Base-by-base conservation (phyloP, 1,140 invertebrate genomes). In the Drosophila melanogaster region DNA sequence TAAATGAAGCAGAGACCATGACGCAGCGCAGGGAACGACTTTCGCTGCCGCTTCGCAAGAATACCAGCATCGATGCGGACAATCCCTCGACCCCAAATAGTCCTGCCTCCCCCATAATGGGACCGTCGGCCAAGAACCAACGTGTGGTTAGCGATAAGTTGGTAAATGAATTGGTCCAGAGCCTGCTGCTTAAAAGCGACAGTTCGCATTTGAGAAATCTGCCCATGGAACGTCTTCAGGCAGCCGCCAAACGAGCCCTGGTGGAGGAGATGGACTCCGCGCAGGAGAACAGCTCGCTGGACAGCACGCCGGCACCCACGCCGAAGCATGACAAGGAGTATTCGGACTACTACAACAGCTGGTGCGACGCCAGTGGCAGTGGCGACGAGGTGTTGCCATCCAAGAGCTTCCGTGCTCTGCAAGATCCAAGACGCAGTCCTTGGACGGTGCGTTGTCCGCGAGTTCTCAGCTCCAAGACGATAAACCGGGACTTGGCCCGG, bases 261-360 rank as follows among this genome's bases (percentile, higher is more conserved):
- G 93, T 93, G 79, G 93, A 94, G 83, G 90, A 93, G 61, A 89
- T 93, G 70, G 91, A 80, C 49, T 90, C 92, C 8, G 44, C 72
- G 15, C 55, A 84, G 41, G 91, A 92, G 11, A 92, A 93, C 72
- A 92, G 92, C 35, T 90, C 92, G 14, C 57, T 92, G 56, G 91
- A 89, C 61, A 92, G 92, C 56, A 93, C 92, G 26, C 92, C 93
- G 41, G 91, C 91, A 6, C 69, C 92, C 61, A 91, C 93, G 4
- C 92, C 93, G 8, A 92, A 91, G n/a, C 80, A 79, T 30, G 93
- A 94, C 41, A 90, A 91, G 57, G 93, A 80, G 73, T 94, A 94
- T 38, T 93, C 93, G 54, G 91, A 94, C 15, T 95, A 95, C 81
- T 95, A 95, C 66, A 93, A 93, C 56, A 93, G 93, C 2, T 95